A percentile compares a stretch with the other conserved stretches of the same genome.
Conservation (phyloP, 2,113 vertebrate species). For the Tinamus guttatus region DNA sequence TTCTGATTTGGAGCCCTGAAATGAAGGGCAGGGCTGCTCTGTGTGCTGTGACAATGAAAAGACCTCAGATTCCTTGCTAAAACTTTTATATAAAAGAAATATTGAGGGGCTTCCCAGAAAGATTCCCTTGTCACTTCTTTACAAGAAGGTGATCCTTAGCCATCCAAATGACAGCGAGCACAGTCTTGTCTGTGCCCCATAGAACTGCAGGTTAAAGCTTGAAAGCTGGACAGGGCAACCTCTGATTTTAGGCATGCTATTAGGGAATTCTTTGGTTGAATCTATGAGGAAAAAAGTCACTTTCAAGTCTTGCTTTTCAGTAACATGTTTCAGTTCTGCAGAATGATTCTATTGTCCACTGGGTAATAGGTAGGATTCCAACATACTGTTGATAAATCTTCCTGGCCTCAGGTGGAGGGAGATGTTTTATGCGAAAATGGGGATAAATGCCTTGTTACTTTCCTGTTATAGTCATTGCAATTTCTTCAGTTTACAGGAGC, state of each 20-base stretch:
- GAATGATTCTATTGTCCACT: neutral
- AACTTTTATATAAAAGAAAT: neutral
- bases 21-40: conserved; percentile 25
- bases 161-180: fast-evolving
- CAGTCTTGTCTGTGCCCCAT: neutral
- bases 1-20: conserved; percentile 1
- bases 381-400: conserved; percentile 56
- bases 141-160: neutral
- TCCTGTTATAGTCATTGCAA: conserved; percentile 64
- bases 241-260: neutral
- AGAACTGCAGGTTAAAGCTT: neutral
- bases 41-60: neutral
- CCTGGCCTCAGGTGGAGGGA: conserved; percentile 9
- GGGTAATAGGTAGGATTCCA: conserved; percentile 18
- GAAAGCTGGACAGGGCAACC: neutral
- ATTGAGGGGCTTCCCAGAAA: neutral
- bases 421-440: conserved; percentile 66
- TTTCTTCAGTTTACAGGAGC: conserved; percentile 65
- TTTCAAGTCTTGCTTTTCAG: conserved; percentile 44
- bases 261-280: conserved; percentile 31
- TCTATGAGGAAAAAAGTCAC: neutral
- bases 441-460: conserved; percentile 71
- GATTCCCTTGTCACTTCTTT: neutral
- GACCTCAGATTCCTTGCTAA: neutral
- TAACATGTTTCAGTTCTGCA: conserved; percentile 8